Base-by-base conservation (phyloP, 2,113 vertebrate species). In the Corythaixoides concolor region DNA sequence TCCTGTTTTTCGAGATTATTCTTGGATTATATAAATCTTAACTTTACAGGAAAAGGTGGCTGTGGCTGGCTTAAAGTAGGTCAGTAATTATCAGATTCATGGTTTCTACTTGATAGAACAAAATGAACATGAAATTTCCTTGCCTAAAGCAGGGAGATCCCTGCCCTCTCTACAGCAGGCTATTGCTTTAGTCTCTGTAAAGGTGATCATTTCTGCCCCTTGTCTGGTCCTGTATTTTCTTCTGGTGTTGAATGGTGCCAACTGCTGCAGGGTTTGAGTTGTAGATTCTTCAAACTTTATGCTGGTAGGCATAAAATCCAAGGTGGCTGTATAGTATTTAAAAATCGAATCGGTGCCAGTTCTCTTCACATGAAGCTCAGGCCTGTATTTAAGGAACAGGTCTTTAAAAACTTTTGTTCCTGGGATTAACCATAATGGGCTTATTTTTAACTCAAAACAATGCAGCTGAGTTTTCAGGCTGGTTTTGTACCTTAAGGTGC, bases 21-120 rank as follows among this genome's bases (percentile, higher is more conserved):
- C 45, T 73, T 74, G 59, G 50, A n/a, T 88, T 77, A 30, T 33
- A 15, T 19, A 33, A 79, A 50, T 60, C 27, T 67, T 75, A 23
- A n/a, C 41, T 85, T 58, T 15, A 56, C n/a, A 62, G 67, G 66
- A n/a, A 9, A 35, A 89, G 85, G 50, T 94, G 85, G 52, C 72
- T 50, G 35, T 90, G 70, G 21, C 90, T 95, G 70, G 12, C 64
- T 74, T 68, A 67, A 95, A 83, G 47, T 95, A 90, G 91, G 93
- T 90, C 93, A 95, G 50, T 88, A 69, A 90, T 93, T 91, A 91
- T 41, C 73, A 89, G 82, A 50, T 58, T 53, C 6, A 5, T 85
- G 58, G 47, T 56, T 90, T 91, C 43, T 80, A 50, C 56, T 45
- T 89, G 60, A 7, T 87, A 35, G 35, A 30, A 43, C 56, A 47